Conservation (phyloP, 30 jellyfish, hydroid and myxozoan genomes). For the Nemopilema nomurai region DNA sequence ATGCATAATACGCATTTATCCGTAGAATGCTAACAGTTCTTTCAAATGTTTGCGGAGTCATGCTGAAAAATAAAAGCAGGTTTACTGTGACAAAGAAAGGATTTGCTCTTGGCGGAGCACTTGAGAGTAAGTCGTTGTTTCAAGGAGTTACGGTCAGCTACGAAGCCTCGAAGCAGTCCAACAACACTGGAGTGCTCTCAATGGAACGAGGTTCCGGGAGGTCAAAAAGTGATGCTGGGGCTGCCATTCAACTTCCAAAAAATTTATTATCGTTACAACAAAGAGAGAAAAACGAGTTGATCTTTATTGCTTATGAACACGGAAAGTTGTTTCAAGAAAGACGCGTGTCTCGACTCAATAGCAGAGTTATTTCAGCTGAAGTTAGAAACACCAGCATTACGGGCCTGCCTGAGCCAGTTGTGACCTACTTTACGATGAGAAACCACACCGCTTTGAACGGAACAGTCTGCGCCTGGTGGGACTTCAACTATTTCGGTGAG, state of each 20-base stretch:
- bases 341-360: slow-evolving; percentile 36
- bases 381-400: slow-evolving; percentile 34
- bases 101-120: slow-evolving; percentile 55
- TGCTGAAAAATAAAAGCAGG: slow-evolving; percentile 24
- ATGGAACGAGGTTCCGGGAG: slow-evolving; percentile 19
- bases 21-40: slow-evolving; percentile 47
- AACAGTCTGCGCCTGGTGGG: slow-evolving; percentile 63
- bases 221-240: background rate
- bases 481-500: slow-evolving; percentile 31
- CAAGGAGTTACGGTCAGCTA: slow-evolving; percentile 41
- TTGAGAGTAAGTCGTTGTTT: slow-evolving; percentile 38
- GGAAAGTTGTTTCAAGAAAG: slow-evolving; percentile 57
- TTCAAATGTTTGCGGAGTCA: slow-evolving; percentile 48
- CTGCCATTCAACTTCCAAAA: slow-evolving; percentile 35
- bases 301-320: slow-evolving; percentile 53
- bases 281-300: slow-evolving; percentile 1
- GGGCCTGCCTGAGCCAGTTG: slow-evolving; percentile 48
- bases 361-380: slow-evolving; percentile 59
- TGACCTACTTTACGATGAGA: slow-evolving; percentile 25
- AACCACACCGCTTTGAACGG: slow-evolving; percentile 3
- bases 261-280: slow-evolving; percentile 16
- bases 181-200: background rate
- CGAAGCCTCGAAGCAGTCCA: slow-evolving; percentile 5
- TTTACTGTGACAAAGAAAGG: slow-evolving; percentile 41
- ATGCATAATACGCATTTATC: background rate